Conservation (phyloP, 2,113 vertebrate genomes). For the Misgurnus anguillicaudatus region DNA sequence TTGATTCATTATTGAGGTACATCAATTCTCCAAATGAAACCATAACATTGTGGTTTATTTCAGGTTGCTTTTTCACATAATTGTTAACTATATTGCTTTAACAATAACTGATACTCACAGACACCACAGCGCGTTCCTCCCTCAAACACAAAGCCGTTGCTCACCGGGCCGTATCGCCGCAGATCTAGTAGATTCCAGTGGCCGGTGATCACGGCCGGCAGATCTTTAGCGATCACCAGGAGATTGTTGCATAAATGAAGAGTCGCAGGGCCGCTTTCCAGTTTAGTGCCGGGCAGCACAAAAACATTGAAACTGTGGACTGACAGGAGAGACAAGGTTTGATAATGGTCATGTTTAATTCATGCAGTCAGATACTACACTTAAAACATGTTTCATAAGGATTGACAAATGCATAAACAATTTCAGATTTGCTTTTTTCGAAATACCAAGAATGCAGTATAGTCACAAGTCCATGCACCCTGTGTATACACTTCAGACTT, state of each 20-base stretch:
- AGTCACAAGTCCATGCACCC: too few species aligned
- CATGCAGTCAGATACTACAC: too few species aligned
- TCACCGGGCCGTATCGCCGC: conserved; percentile 90
- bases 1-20: too few species aligned
- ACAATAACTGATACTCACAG: conserved; percentile 86
- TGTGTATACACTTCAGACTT: too few species aligned
- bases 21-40: too few species aligned
- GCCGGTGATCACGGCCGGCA: conserved; percentile 82
- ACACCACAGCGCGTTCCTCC: conserved; percentile 94
- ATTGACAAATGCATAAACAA: too few species aligned
- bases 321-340: conserved; percentile 56
- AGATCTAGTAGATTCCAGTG: conserved; percentile 95
- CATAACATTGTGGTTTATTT: neutral
- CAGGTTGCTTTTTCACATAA: neutral
- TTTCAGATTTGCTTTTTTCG: too few species aligned
- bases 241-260: conserved; percentile 94
- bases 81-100: neutral
- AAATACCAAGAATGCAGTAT: too few species aligned
- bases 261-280: conserved; percentile 89
- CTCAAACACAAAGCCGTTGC: conserved; percentile 94
- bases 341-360: neutral
- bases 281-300: conserved; percentile 89
- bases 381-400: too few species aligned
- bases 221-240: conserved; percentile 83
- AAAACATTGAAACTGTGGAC: conserved; percentile 92